These are phyloP conservation scores for Epirrita christyi DNA, from an alignment of 2,888 invertebrate genomes.

Conservation along the genomic window DNA sequence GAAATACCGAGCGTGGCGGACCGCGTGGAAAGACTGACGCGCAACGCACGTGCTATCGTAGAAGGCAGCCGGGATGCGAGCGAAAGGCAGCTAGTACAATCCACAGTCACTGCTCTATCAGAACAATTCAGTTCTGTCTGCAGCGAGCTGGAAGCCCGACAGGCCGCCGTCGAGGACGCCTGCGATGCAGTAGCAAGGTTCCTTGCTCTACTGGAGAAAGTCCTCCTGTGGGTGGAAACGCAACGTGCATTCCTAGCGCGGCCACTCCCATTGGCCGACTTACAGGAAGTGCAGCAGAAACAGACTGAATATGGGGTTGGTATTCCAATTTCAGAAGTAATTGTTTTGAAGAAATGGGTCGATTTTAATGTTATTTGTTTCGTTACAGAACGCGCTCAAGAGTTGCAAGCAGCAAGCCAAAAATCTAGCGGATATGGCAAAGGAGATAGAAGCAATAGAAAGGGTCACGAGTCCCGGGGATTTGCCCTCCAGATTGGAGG, in stretches of 20 bases:
- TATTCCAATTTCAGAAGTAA: constrained; percentile 4
- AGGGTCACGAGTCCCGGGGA: constrained; percentile 94
- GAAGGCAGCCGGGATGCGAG: constrained; percentile 92
- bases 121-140: constrained; percentile 92
- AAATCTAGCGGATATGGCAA: constrained; percentile 95
- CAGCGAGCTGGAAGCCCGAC: constrained; percentile 92
- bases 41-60: constrained; percentile 91
- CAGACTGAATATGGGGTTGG: constrained; percentile 93
- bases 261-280: constrained; percentile 90
- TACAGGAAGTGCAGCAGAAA: constrained; percentile 93
- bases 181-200: constrained; percentile 95
- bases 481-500: constrained; percentile 92
- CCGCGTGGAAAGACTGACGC: constrained; percentile 90
- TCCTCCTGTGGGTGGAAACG: constrained; percentile 93
- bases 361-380: constrained; percentile 2
- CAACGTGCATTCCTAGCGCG: constrained; percentile 92
- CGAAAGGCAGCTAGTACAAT: constrained; percentile 90
- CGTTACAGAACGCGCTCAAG: constrained; percentile 91
- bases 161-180: constrained; percentile 93
- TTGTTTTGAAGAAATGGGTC: neutral
- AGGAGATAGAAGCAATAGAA: constrained; percentile 93
- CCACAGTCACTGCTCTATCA: constrained; percentile 89
- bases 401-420: constrained; percentile 95
- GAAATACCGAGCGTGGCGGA: constrained; percentile 90
- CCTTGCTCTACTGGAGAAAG: constrained; percentile 91